phyloP scores from a whole-genome alignment of 2,888 invertebrate species.

The Watsonalla binaria region DNA sequence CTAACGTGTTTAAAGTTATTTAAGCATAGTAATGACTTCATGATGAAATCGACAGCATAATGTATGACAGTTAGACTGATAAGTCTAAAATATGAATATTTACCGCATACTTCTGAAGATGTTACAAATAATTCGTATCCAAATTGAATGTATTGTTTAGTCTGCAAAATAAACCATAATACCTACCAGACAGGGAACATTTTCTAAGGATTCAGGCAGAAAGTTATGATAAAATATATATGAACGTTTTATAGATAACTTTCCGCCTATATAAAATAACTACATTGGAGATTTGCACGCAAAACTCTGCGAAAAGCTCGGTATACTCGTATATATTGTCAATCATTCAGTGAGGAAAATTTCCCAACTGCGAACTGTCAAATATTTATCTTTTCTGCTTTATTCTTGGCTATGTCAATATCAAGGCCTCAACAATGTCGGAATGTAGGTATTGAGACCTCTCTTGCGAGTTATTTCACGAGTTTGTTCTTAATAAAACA shows the following conservation, averaged over 20 bases:
- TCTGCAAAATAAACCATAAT: background rate
- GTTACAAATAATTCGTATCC: background rate
- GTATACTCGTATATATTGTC: slow-evolving; percentile 36
- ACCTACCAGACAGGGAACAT: background rate
- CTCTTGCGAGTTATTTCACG: slow-evolving; percentile 42
- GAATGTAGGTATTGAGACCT: slow-evolving; percentile 53
- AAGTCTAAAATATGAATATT: too few relatives aligned
- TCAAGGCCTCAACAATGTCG: slow-evolving; percentile 38
- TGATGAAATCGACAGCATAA: too few relatives aligned
- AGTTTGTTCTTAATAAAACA: slow-evolving; percentile 45
- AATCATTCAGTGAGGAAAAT: slow-evolving; percentile 48
- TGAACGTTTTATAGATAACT: slow-evolving; percentile 22
- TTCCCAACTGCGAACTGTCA: slow-evolving; percentile 52
- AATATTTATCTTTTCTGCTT: slow-evolving; percentile 54
- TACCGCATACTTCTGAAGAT: background rate
- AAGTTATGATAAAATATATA: slow-evolving; percentile 21
- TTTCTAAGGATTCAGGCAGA: slow-evolving; percentile 13
- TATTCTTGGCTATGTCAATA: slow-evolving; percentile 55
- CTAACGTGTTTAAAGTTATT: background rate
- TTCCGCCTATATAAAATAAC: slow-evolving; percentile 28
- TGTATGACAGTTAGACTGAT: too few relatives aligned
- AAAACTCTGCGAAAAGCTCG: slow-evolving; percentile 34
- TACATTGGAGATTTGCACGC: slow-evolving; percentile 34
- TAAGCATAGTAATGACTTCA: too few relatives aligned
- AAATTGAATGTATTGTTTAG: background rate